Conservation (phyloP, 2,797 vertebrate species). For the Poecilia velifera region DNA sequence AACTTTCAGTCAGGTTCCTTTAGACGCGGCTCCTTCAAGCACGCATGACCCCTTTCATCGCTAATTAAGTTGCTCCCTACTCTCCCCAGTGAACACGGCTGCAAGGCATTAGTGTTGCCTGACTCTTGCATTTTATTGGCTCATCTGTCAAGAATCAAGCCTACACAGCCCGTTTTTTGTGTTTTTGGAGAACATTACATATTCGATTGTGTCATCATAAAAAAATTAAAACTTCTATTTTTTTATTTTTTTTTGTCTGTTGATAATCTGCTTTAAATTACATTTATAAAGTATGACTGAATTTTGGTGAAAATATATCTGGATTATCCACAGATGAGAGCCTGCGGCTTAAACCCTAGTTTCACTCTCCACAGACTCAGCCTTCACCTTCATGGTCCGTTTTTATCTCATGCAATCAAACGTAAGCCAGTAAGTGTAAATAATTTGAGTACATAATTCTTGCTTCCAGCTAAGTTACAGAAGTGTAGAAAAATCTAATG, state of each 20-base stretch:
- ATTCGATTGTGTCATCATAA: slow-evolving; percentile 61
- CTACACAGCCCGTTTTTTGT: slow-evolving; percentile 36
- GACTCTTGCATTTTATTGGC: slow-evolving; percentile 48
- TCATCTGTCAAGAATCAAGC: slow-evolving; percentile 57
- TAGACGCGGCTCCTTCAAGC: slow-evolving; percentile 25
- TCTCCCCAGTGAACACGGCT: slow-evolving; percentile 40
- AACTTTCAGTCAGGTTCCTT: not conserved
- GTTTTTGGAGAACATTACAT: slow-evolving; percentile 55
- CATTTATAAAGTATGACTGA: slow-evolving; percentile 47
- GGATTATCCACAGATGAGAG: not conserved
- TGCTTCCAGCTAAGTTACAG: not conserved
- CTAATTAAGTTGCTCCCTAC: slow-evolving; percentile 49
- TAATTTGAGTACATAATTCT: not conserved
- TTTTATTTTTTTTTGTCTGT: slow-evolving; percentile 23
- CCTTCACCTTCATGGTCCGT: not conserved
- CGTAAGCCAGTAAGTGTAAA: not conserved
- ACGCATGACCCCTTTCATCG: slow-evolving; percentile 20
- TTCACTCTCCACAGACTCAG: not conserved
- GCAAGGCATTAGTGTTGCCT: slow-evolving; percentile 51
- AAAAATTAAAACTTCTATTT: slow-evolving; percentile 49
- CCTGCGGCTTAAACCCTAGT: not conserved
- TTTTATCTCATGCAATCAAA: slow-evolving; percentile 1
- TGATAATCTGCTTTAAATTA: slow-evolving; percentile 67
- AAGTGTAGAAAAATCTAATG: not conserved
- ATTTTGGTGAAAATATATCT: slow-evolving; percentile 42